Conservation (phyloP, 1,140 invertebrate genomes). For the Drosophila punjabiensis region DNA sequence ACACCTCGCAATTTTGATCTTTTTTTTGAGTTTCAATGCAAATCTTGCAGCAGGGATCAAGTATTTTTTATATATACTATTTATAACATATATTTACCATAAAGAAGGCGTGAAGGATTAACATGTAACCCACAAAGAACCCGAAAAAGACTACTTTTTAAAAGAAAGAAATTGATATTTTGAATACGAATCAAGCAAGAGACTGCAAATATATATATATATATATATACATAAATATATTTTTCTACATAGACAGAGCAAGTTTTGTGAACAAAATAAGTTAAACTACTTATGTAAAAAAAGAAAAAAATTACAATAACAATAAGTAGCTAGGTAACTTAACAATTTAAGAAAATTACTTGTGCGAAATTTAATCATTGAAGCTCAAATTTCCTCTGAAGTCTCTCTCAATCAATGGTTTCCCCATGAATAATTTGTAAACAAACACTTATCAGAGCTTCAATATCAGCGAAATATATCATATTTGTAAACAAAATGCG, state of each 20-base stretch:
- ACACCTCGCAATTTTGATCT: constrained; percentile 62
- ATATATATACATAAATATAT: constrained; percentile 37
- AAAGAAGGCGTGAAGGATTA: constrained; percentile 23
- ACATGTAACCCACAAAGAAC: constrained; percentile 45
- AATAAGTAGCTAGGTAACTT: constrained; percentile 34
- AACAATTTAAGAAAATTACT: constrained; percentile 18
- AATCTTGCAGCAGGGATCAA: constrained; percentile 72
- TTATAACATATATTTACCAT: constrained; percentile 40
- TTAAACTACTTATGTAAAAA: constrained; percentile 35
- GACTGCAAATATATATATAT: constrained; percentile 61
- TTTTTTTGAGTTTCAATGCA: constrained; percentile 59
- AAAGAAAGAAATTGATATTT: constrained; percentile 68
- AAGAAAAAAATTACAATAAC: constrained; percentile 10
- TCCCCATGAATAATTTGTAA: constrained; percentile 23
- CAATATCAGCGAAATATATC: constrained; percentile 15
- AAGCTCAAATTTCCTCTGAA: constrained; percentile 7
- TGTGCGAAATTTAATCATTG: constrained; percentile 10
- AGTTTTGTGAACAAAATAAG: constrained; percentile 51
- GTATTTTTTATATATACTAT: constrained; percentile 65
- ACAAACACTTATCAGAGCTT: constrained; percentile 26
- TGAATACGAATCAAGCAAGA: constrained; percentile 52
- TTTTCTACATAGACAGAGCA: constrained; percentile 42
- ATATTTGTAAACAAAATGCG: constrained; percentile 25
- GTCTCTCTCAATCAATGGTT: constrained; percentile 11
- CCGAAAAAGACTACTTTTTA: constrained; percentile 77